Evolutionary conservation across 2,797 vertebrate genomes (phyloP).

Genomic region (Erpetoichthys calabaricus): DNA sequence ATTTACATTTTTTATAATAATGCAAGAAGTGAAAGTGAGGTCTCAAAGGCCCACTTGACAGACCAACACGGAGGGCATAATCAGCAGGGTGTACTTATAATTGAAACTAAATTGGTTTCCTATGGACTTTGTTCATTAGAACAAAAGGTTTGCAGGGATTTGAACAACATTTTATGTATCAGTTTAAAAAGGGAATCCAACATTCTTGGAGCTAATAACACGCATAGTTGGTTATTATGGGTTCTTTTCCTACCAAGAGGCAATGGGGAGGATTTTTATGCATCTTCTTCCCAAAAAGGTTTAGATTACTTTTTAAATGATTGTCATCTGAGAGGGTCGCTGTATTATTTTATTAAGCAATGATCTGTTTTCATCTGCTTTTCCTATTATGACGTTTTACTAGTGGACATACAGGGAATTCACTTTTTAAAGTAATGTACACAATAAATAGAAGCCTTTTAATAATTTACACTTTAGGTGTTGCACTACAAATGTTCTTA

Average conservation of each 20-base stretch:
- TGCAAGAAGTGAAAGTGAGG: constrained; percentile 34
- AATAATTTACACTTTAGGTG: too few relatives aligned
- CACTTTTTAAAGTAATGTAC: too few relatives aligned
- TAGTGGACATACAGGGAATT: too few relatives aligned
- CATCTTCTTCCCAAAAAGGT: not conserved
- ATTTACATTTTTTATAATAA: constrained; percentile 31
- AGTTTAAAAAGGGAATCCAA: constrained; percentile 20
- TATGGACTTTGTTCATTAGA: constrained; percentile 52
- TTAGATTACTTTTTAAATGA: constrained; percentile 4
- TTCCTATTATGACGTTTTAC: too few relatives aligned
- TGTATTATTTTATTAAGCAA: too few relatives aligned
- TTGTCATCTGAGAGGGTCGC: constrained; percentile 11
- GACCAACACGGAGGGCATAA: constrained; percentile 42
- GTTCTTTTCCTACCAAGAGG: constrained; percentile 25
- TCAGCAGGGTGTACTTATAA: constrained; percentile 61
- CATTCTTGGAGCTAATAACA: constrained; percentile 30
- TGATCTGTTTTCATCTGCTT: too few relatives aligned
- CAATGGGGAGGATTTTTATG: constrained; percentile 26
- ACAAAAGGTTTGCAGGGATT: constrained; percentile 35
- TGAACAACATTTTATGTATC: constrained; percentile 29
- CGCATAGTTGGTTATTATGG: constrained; percentile 34
- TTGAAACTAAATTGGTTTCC: constrained; percentile 59
- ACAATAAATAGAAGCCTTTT: too few relatives aligned
- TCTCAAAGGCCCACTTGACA: constrained; percentile 32
- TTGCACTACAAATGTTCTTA: too few relatives aligned